A percentile compares a stretch with the other conserved stretches of the same genome.
phyloP scores from a whole-genome alignment of 2,113 vertebrate species.

The Scalopus aquaticus region DNA sequence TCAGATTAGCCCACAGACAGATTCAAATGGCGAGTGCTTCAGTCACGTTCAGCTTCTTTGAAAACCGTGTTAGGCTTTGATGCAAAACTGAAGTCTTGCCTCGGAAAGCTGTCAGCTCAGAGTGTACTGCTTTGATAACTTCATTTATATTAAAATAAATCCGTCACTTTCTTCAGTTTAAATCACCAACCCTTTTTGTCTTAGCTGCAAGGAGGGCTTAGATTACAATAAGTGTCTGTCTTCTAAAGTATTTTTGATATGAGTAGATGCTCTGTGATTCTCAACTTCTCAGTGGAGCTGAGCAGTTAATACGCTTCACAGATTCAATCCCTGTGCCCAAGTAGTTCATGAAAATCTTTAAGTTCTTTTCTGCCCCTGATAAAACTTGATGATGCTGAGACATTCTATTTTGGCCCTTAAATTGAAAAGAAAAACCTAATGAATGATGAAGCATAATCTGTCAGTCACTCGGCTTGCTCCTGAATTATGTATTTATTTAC shows the following conservation, averaged over 20 bases:
- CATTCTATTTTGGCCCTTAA: slow-evolving; percentile 39
- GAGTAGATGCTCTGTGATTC: background rate
- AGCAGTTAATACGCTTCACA: background rate
- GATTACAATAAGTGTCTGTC: slow-evolving; percentile 3
- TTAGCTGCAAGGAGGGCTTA: slow-evolving; percentile 41
- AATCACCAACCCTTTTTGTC: background rate
- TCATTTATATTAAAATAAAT: slow-evolving; percentile 70
- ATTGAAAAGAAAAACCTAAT: slow-evolving; percentile 49
- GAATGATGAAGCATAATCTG: background rate
- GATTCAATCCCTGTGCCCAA: background rate
- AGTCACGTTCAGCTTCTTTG: background rate
- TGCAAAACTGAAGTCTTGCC: slow-evolving; percentile 18
- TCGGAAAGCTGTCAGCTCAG: background rate
- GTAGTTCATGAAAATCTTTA: background rate
- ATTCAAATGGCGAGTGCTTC: background rate
- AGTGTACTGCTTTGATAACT: slow-evolving; percentile 55
- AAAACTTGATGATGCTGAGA: slow-evolving; percentile 29
- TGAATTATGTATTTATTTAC: slow-evolving; percentile 60
- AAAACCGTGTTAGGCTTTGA: background rate
- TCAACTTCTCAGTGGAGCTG: background rate
- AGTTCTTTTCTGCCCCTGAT: background rate
- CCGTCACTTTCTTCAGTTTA: slow-evolving; percentile 47
- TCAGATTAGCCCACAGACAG: background rate
- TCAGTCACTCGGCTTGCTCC: background rate
- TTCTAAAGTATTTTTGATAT: background rate